phyloP scores from a whole-genome alignment of 2,113 vertebrate species.

The Mesocricetus auratus region DNA sequence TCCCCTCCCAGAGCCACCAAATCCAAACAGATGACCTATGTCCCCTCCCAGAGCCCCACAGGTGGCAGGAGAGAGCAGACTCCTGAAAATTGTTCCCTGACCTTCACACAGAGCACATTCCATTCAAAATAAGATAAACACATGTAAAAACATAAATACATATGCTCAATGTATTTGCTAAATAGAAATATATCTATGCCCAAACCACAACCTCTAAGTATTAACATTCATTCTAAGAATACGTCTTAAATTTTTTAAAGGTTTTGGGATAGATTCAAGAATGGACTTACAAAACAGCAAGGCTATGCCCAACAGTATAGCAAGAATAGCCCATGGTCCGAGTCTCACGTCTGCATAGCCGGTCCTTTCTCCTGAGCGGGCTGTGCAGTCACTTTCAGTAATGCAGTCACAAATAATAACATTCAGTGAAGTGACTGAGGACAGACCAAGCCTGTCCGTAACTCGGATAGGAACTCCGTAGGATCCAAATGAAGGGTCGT shows the following conservation, averaged over 20 bases:
- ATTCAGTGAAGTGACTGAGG: constrained; percentile 51
- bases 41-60: background rate
- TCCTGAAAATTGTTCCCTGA: background rate
- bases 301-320: constrained; percentile 90
- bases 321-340: constrained; percentile 90
- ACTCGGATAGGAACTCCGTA: constrained; percentile 87
- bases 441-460: constrained; percentile 87
- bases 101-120: background rate
- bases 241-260: background rate
- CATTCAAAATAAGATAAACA: background rate
- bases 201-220: background rate
- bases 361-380: fast-evolving
- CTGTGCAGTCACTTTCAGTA: constrained; percentile 81
- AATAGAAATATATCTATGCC: background rate
- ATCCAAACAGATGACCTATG: too few species aligned
- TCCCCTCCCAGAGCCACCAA: too few species aligned
- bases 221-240: background rate
- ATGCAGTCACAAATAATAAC: constrained; percentile 87
- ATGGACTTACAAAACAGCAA: constrained; percentile 92
- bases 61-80: background rate
- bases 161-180: background rate
- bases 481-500: constrained; percentile 78
- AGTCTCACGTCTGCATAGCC: constrained; percentile 76
- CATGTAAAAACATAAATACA: background rate
- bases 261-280: background rate